These are phyloP conservation scores for Hypsopygia costalis DNA, from an alignment of 2,888 invertebrate genomes.

Conservation along the genomic window DNA sequence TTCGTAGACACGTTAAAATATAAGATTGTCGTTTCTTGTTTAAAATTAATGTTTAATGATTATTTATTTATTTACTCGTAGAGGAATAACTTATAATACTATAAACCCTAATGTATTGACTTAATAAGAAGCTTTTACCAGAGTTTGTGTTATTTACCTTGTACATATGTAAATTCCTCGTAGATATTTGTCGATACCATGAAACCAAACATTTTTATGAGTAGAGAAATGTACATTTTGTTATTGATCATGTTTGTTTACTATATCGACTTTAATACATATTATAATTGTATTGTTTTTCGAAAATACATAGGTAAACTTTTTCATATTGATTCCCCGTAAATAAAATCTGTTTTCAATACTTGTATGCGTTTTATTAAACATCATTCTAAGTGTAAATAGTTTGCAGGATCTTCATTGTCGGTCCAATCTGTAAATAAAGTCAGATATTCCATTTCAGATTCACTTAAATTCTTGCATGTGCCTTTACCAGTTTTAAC, in stretches of 20 bases:
- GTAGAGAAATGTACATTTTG: conserved; percentile 73
- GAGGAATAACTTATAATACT: conserved; percentile 31
- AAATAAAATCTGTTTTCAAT: conserved; percentile 75
- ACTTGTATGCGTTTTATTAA: conserved; percentile 32
- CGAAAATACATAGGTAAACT: conserved; percentile 50
- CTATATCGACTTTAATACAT: conserved; percentile 47
- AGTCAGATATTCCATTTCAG: conserved; percentile 55
- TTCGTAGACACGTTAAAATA: conserved; percentile 25
- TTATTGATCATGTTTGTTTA: conserved; percentile 63
- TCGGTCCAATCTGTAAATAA: conserved; percentile 66
- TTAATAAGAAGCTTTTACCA: conserved; percentile 52
- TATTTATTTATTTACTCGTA: conserved; percentile 67
- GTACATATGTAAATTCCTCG: conserved; percentile 78
- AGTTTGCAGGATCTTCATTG: conserved; percentile 50
- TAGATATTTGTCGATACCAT: conserved; percentile 72
- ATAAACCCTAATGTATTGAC: conserved; percentile 32
- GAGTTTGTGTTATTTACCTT: conserved; percentile 58
- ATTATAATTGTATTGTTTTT: conserved; percentile 63
- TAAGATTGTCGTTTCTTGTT: conserved; percentile 15
- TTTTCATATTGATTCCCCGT: conserved; percentile 64
- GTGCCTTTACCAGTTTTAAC: conserved; percentile 16
- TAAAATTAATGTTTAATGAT: conserved; percentile 33
- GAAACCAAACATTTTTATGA: conserved; percentile 77
- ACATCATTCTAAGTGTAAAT: conserved; percentile 32
- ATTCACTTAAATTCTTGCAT: conserved; percentile 36